Evolutionary conservation across 1,140 invertebrate genomes (phyloP).

Genomic region (Samia ricini): DNA sequence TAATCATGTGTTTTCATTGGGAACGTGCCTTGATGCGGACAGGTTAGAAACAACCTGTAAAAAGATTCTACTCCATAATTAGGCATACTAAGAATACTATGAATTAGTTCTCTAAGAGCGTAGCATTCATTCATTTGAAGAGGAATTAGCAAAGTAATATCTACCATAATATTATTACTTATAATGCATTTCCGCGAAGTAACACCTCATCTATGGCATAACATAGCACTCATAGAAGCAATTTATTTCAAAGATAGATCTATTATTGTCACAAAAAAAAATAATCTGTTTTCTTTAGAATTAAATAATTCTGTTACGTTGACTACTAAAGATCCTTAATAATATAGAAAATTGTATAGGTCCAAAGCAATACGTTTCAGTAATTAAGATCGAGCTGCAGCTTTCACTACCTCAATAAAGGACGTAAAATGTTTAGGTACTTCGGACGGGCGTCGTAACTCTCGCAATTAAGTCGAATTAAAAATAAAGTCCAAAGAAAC

Average conservation of each 20-base stretch:
- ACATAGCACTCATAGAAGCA: too few species aligned
- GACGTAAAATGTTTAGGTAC: conserved; percentile 13
- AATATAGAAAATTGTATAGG: conserved; percentile 6
- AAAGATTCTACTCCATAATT: background rate
- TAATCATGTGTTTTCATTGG: background rate
- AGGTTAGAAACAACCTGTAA: background rate
- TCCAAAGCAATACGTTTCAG: conserved; percentile 27
- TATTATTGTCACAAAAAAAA: too few species aligned
- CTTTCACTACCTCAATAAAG: conserved; percentile 18
- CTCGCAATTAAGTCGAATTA: conserved; percentile 66
- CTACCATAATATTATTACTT: too few species aligned
- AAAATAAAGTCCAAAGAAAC: conserved; percentile 63
- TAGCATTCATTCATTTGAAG: too few species aligned
- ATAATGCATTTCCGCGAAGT: too few species aligned
- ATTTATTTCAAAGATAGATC: too few species aligned
- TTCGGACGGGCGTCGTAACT: conserved; percentile 41
- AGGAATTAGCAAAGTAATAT: too few species aligned
- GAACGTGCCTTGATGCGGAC: background rate
- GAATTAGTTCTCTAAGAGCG: too few species aligned
- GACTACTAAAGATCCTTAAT: background rate
- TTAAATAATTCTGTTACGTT: background rate
- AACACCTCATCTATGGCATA: too few species aligned
- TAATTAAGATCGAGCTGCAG: conserved; percentile 42
- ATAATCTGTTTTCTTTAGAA: too few species aligned
- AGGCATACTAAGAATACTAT: background rate